A percentile compares a stretch with the other conserved stretches of the same genome.
These are phyloP conservation scores for Solenodon paradoxus DNA, from an alignment of 2,113 vertebrate genomes.

Conservation along the genomic window DNA sequence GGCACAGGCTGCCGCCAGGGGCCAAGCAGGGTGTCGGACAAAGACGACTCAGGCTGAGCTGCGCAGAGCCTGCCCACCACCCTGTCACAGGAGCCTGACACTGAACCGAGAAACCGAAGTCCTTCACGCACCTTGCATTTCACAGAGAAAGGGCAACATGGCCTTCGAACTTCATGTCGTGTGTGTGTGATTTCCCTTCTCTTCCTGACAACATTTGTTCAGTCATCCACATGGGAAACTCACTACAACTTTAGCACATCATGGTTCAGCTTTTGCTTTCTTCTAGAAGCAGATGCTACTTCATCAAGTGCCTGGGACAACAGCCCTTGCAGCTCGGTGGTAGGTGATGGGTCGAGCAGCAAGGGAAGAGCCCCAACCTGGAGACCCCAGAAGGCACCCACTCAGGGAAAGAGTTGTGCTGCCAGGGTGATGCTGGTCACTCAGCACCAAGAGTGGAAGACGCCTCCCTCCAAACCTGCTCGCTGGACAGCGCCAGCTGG, in stretches of 20 bases:
- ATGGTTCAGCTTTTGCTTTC: background rate
- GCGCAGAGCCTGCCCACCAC: too few species aligned
- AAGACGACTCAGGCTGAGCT: too few species aligned
- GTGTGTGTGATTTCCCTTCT: background rate
- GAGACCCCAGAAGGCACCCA: too few species aligned
- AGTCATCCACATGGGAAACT: background rate
- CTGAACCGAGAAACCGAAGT: rapidly evolving
- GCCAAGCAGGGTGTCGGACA: background rate
- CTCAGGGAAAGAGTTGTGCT: too few species aligned
- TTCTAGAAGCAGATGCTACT: background rate
- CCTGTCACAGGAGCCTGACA: rapidly evolving
- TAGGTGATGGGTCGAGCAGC: too few species aligned
- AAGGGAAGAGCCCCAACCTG: background rate
- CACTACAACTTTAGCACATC: rapidly evolving
- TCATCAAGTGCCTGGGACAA: background rate
- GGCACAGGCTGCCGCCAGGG: background rate
- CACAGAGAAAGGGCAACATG: background rate
- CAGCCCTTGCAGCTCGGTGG: rapidly evolving
- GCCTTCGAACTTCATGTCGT: rapidly evolving
- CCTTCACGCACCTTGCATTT: background rate
- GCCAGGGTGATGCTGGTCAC: too few species aligned
- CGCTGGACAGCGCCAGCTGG: too few species aligned
- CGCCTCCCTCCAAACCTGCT: too few species aligned
- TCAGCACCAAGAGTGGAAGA: too few species aligned
- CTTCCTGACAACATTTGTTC: background rate